Base-by-base conservation (phyloP, 2,888 invertebrate species). In the Aporophyla lueneburgensis region DNA sequence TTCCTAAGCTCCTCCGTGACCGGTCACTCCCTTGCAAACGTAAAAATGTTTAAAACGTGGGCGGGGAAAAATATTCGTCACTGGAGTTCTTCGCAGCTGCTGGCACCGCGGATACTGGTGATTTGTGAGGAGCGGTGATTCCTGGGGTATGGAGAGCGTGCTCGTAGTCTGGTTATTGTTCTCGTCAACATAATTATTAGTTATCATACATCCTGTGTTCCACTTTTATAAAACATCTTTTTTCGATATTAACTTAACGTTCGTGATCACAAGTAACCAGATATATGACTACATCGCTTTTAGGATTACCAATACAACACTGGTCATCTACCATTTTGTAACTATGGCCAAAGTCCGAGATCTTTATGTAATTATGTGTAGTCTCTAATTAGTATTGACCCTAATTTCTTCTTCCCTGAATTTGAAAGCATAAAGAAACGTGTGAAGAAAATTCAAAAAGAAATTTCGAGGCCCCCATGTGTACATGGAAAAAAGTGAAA, bases 401-500 rank as follows among this genome's bases (percentile, higher is more conserved):
- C 16, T n/a, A 40, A 67, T 63, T 61, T 74, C 10, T 33, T 33
- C 33, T 33, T 19, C 33, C 21, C n/a, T 21, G 66, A 58, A 40
- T 75, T 58, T 53, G 51, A n/a, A 67, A 71, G 58, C 70, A 58
- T 53, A 53, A 40, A 54, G 14, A 66, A 5, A 53, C 51, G 51
- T 63, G 67, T 16, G 51, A 46, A 58, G 54, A 2, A 33, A 63
- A 59, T 24, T 49, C 7, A 58, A 71, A 75, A 51, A 49, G 46
- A 68, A 76, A 58, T 54, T 24, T 71, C 10, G 16, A 21, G 19
- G 16, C 3, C 14, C 24, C 27, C 19, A 58, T 65, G 46, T 51
- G 40, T 27, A 53, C 43, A 46, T 62, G 43, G n/a, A 67, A 61
- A 51, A 68, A 54, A 62, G 16, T 0, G 9, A 56, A 75, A 68